phyloP scores from a whole-genome alignment of 1,140 invertebrate genomes.

The Hycleus phaleratus region DNA sequence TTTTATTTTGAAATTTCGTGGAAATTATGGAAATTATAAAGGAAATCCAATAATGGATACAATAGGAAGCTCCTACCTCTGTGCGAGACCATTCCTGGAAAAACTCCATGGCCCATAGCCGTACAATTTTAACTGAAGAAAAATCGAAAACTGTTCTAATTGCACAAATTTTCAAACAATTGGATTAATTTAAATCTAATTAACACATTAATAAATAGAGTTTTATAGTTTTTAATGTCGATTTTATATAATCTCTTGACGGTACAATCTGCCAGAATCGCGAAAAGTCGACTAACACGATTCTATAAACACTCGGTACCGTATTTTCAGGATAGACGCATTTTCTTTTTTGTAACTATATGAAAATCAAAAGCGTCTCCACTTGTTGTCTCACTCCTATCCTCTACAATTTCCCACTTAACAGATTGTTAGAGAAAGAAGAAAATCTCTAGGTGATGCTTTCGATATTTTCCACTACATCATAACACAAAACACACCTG shows the following conservation, averaged over 20 bases:
- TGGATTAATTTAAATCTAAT: not conserved
- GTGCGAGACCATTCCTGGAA: constrained; percentile 32
- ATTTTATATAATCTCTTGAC: constrained; percentile 8
- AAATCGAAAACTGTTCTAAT: not conserved
- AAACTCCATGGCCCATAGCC: constrained; percentile 36
- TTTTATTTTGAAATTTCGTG: not conserved
- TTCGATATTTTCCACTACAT: too few relatives aligned
- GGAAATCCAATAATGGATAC: not conserved
- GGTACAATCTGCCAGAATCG: constrained; percentile 18
- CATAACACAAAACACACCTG: too few relatives aligned
- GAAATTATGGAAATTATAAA: too few relatives aligned
- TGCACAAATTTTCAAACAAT: constrained; percentile 5
- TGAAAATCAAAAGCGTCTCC: too few relatives aligned
- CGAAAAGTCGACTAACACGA: constrained; percentile 28
- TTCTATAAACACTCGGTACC: not conserved
- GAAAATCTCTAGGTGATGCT: too few relatives aligned
- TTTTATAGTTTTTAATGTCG: not conserved
- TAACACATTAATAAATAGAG: not conserved
- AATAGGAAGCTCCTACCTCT: not conserved
- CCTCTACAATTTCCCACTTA: too few relatives aligned
- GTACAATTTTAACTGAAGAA: not conserved
- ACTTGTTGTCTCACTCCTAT: too few relatives aligned
- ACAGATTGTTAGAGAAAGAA: too few relatives aligned
- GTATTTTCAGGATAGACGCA: too few relatives aligned
- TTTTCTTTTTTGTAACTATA: too few relatives aligned